Base-by-base conservation (phyloP, 2,888 invertebrate species). In the Arge pagana region DNA sequence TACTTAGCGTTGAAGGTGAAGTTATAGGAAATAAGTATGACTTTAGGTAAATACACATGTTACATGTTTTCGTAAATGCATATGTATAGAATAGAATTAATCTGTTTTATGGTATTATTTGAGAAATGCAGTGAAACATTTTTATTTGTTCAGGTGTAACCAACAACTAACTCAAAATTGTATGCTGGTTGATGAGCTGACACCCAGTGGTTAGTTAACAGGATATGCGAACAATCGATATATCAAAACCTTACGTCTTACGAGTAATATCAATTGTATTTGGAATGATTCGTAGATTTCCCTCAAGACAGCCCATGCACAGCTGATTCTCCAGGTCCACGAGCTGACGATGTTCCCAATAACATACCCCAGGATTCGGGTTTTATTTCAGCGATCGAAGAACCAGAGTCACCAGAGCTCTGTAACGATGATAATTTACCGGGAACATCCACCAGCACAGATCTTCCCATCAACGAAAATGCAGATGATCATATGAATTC, bases 21-120 rank as follows among this genome's bases (percentile, higher is more conserved):
- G 33, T 63, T 1, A 65, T 74, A 23, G 73, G 72, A 2, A 74
- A 68, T 48, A 75, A 74, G 65, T 74, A 74, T 52, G 63, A 70
- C 33, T 72, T 73, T 53, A 60, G 72, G 67, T 73, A 61, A 50
- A 26, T 16, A n/a, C n/a, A n/a, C n/a, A n/a, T n/a, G n/a, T n/a
- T 15, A 16, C 11, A 18, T 39, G n/a, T 39, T 39, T 16, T 7
- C 10, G 19, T 18, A 18, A 4, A 40, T 52, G 48, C 23, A 15
- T 3, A 24, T 8, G 8, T 3, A 23, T 2, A n/a, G 48, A n/a
- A 30, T 26, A 11, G 28, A 37, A 19, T 7, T 7, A 15, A 15
- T 45, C 21, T 33, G 39, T 16, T 18, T 11, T 39, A 39, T 15
- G n/a, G n/a, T n/a, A n/a, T n/a, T n/a, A n/a, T n/a, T n/a, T n/a